Conservation (phyloP, 2,113 vertebrate species). For the Oncorhynchus clarkii region DNA sequence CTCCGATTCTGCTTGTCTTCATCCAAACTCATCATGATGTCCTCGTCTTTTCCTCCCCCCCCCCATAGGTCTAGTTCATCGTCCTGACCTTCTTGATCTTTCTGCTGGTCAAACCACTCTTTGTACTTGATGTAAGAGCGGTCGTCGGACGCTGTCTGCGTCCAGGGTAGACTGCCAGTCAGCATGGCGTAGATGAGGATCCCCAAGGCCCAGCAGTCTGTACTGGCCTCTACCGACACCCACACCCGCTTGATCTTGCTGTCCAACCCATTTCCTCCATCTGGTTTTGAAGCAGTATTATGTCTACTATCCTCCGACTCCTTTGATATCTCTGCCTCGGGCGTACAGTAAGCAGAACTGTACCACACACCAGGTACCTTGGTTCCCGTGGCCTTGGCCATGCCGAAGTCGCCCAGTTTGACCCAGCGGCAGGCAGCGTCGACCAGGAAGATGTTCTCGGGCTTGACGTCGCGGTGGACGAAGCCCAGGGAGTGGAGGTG, state of each 20-base stretch:
- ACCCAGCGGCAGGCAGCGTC: conserved; percentile 78
- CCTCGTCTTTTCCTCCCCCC: conserved; percentile 10
- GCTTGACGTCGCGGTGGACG: conserved; percentile 87
- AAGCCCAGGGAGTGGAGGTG: conserved; percentile 84
- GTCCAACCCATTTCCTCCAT: conserved; percentile 19
- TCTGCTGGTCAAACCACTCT: conserved; percentile 68
- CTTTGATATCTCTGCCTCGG: conserved; percentile 72
- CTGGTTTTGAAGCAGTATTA: background rate
- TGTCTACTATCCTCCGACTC: conserved; percentile 38
- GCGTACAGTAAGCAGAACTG: conserved; percentile 79
- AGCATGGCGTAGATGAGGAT: conserved; percentile 82
- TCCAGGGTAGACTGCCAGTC: conserved; percentile 83
- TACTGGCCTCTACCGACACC: conserved; percentile 71
- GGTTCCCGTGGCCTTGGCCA: conserved; percentile 78
- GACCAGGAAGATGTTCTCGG: conserved; percentile 87
- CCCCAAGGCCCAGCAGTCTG: conserved; percentile 85
- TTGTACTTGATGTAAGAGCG: conserved; percentile 72
- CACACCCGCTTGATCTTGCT: conserved; percentile 37
- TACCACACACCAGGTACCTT: conserved; percentile 71
- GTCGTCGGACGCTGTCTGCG: conserved; percentile 67
- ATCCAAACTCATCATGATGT: background rate
- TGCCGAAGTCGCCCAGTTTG: conserved; percentile 86
- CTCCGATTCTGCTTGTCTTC: background rate
- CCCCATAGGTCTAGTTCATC: conserved; percentile 44
- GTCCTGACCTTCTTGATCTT: background rate